These are phyloP conservation scores for Tipula vernalis DNA, from an alignment of 2,888 invertebrate genomes.

Conservation along the genomic window DNA sequence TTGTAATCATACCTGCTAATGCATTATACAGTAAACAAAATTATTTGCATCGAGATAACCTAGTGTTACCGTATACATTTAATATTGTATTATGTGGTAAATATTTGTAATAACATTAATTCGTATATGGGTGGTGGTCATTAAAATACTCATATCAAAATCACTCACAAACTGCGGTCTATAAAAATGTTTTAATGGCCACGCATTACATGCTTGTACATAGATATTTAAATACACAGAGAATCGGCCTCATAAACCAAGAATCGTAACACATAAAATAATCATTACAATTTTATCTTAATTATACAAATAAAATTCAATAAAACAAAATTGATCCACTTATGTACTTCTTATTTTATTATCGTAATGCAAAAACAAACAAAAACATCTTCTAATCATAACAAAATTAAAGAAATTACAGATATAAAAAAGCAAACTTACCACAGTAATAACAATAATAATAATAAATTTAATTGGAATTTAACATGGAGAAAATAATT, in stretches of 20 bases:
- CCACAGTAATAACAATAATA: not conserved
- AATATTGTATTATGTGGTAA: no score
- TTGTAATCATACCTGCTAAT: not conserved
- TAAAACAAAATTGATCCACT: not conserved
- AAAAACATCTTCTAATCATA: not conserved
- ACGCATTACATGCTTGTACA: no score
- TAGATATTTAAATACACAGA: no score
- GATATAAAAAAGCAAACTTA: not conserved
- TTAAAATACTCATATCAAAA: no score
- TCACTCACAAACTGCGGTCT: no score
- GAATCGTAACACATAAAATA: no score
- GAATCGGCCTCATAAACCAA: no score
- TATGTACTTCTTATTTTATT: not conserved
- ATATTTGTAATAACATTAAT: no score
- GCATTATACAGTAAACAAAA: not conserved
- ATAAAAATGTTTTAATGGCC: no score
- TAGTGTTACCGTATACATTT: not conserved
- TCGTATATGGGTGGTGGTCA: no score
- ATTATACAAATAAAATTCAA: not conserved
- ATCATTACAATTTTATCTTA: not conserved
- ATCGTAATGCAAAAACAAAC: no score
- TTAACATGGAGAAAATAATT: not conserved
- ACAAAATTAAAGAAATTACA: not conserved
- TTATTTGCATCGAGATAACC: not conserved
- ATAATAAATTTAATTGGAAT: not conserved